Percentiles rank a stretch among this genome's conserved stretches.
Evolutionary conservation across 2,888 invertebrate genomes (phyloP).

Genomic region (Ectemnius cavifrons): DNA sequence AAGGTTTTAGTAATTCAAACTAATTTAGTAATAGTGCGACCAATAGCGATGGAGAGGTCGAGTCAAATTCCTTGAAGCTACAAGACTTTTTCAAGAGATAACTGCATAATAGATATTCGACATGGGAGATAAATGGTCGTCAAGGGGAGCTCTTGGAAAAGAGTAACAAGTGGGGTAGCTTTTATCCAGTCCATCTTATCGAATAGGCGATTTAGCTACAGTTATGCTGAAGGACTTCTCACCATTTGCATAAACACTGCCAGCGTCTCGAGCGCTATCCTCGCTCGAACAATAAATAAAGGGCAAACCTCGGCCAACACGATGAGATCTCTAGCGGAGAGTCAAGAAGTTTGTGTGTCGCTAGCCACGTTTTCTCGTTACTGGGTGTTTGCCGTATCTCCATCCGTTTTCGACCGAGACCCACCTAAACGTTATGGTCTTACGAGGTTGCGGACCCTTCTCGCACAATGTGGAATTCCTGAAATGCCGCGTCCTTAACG

Average conservation of each 20-base stretch:
- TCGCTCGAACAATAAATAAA: slow-evolving; percentile 60
- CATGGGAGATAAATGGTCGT: slow-evolving; percentile 42
- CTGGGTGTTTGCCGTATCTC: slow-evolving; percentile 45
- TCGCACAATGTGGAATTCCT: slow-evolving; percentile 47
- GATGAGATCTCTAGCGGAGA: not conserved
- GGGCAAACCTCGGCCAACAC: not conserved
- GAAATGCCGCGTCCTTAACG: slow-evolving; percentile 60
- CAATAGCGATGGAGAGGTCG: not conserved
- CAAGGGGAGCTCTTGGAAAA: slow-evolving; percentile 15
- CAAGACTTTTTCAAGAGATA: slow-evolving; percentile 20
- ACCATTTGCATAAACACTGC: slow-evolving; percentile 60
- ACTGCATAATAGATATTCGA: slow-evolving; percentile 50
- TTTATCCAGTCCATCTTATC: slow-evolving; percentile 61
- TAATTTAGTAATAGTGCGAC: not conserved
- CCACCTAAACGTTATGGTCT: slow-evolving; percentile 60
- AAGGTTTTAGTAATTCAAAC: too few species aligned
- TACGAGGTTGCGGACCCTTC: slow-evolving; percentile 54
- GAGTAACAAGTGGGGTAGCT: slow-evolving; percentile 61
- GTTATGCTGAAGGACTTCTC: slow-evolving; percentile 54
- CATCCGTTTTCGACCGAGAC: slow-evolving; percentile 19
- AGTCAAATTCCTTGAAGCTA: not conserved
- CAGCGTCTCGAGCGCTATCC: slow-evolving; percentile 39
- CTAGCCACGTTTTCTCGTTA: slow-evolving; percentile 55
- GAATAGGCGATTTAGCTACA: slow-evolving; percentile 55
- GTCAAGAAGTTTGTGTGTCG: slow-evolving; percentile 18